Conservation (phyloP, 2,113 vertebrate genomes). For the Penelope pileata region DNA sequence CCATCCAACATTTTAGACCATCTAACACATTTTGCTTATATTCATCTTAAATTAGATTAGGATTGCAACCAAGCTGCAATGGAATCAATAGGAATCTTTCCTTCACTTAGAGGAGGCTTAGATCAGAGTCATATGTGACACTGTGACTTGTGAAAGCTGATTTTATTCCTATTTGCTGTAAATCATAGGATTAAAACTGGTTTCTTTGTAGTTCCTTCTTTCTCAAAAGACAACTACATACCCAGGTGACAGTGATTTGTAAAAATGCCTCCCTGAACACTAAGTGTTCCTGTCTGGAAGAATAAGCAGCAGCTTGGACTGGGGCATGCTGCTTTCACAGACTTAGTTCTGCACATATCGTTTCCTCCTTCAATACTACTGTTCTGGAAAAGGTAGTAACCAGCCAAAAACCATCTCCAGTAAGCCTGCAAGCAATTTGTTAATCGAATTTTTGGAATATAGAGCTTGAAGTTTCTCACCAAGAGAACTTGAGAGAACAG, state of each 20-base stretch:
- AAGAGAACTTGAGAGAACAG: not conserved
- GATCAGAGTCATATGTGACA: not conserved
- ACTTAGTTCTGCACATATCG: rapidly evolving
- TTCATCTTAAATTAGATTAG: not conserved
- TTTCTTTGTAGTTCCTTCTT: not conserved
- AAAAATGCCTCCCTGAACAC: not conserved
- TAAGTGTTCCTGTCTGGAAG: not conserved
- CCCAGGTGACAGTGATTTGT: not conserved
- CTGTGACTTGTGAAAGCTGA: not conserved
- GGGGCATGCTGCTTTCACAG: not conserved
- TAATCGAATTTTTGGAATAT: not conserved
- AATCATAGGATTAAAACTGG: not conserved
- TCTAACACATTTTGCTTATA: not conserved
- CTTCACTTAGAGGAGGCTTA: not conserved
- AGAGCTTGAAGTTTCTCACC: not conserved
- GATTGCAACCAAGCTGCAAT: not conserved
- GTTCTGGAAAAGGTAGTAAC: not conserved
- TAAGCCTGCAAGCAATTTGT: not conserved
- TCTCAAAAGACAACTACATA: not conserved
- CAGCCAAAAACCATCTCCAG: not conserved
- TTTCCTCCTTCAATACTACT: not conserved
- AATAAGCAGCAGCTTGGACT: not conserved
- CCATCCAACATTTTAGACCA: too few relatives aligned
- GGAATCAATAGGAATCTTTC: not conserved
- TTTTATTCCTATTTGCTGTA: not conserved